Conservation (phyloP, 2,113 vertebrate species). For the Prietella phreatophila region DNA sequence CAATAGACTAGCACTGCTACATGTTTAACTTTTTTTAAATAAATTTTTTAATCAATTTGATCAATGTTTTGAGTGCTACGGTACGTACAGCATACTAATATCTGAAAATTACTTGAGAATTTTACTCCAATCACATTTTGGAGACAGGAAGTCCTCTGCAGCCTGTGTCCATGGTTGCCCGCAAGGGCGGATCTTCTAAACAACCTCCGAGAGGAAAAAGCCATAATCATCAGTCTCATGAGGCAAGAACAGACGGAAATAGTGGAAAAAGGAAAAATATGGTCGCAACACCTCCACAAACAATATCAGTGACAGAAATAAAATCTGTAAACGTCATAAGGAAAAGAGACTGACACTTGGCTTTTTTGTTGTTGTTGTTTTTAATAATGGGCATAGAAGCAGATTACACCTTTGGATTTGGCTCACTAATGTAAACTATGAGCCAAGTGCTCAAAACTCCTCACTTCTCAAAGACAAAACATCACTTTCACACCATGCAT, state of each 20-base stretch:
- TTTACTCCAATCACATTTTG: neutral
- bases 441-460: neutral
- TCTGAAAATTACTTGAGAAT: neutral
- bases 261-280: slow-evolving; percentile 15
- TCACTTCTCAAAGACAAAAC: neutral
- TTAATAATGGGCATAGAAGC: neutral
- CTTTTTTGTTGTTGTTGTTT: neutral
- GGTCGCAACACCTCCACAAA: slow-evolving; percentile 1
- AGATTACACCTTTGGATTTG: neutral
- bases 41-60: neutral
- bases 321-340: slow-evolving; percentile 10
- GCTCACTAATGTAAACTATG: neutral
- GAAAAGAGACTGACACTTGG: slow-evolving; percentile 12
- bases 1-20: neutral
- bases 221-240: slow-evolving; percentile 23
- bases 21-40: neutral
- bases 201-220: slow-evolving; percentile 13
- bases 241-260: slow-evolving; percentile 13
- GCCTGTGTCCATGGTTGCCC: too few species aligned
- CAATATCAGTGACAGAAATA: slow-evolving; percentile 34
- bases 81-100: neutral
- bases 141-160: neutral
- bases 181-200: neutral
- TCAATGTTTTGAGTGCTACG: too few species aligned
- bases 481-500: slow-evolving; percentile 5